phyloP scores from a whole-genome alignment of 2,888 invertebrate species.

The Nasonovia ribisnigri region DNA sequence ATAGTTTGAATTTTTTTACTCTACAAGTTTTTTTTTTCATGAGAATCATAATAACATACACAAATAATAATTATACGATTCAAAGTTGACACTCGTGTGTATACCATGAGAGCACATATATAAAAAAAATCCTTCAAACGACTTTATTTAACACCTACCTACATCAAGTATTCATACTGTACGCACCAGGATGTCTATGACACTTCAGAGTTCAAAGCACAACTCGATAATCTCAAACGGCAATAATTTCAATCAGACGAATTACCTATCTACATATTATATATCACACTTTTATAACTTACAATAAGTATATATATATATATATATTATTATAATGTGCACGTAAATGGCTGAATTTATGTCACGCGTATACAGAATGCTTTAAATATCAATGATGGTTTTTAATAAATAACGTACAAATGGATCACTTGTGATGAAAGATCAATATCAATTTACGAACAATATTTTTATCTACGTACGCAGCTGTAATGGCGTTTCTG shows the following conservation, averaged over 20 bases:
- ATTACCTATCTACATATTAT: neutral
- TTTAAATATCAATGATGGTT: neutral
- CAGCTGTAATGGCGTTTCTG: neutral
- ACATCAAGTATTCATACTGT: neutral
- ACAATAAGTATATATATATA: neutral
- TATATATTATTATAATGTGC: neutral
- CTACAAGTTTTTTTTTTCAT: neutral
- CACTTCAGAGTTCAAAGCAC: neutral
- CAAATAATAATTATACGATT: neutral
- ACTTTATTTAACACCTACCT: neutral
- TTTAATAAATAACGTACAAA: neutral
- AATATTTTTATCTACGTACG: neutral
- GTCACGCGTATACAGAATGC: neutral
- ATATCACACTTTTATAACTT: neutral
- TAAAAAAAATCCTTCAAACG: neutral
- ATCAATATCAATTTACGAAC: neutral
- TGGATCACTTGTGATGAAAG: neutral
- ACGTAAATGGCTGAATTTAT: neutral
- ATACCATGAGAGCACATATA: neutral
- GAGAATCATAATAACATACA: neutral
- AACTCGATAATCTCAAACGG: neutral
- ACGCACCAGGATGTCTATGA: neutral
- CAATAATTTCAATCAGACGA: neutral
- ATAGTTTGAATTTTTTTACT: neutral
- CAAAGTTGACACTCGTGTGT: neutral